Base-by-base conservation (phyloP, 2,797 vertebrate species). In the Dendrocincla tyrannina region DNA sequence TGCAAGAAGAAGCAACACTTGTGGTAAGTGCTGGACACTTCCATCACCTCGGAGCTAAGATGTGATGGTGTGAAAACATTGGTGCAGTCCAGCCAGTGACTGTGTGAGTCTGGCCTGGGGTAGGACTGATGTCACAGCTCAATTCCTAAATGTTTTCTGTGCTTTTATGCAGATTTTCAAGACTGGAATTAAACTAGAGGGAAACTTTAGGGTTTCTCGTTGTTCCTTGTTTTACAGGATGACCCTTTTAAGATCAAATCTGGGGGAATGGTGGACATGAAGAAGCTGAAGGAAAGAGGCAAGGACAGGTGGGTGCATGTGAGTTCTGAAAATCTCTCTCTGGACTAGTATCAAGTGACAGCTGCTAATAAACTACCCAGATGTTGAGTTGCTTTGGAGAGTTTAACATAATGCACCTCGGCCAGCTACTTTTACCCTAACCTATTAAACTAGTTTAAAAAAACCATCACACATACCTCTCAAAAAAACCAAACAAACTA, bases 261-360 rank as follows among this genome's bases (percentile, higher is more conserved):
- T 1, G 99, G 99, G 23, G 99, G 99, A 3, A 98, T 99, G 97
- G 98, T 99, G 64, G 99, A 99, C 95, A 99, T 99, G 99, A 99
- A 99, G 96, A 99, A 99, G 93, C 97, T 99, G 76, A 99, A 99
- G 96, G 99, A 99, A 95, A 98, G 99, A 79, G 99, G 98, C 88
- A 98, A 98, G 84, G 99, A 99, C 91, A 98, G 98, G 99, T 99
- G 96, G 97, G 98, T 96, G 28, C 16, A 2, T 32, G 3, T 64
- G 46, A 85, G 39, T 41, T 82, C 83, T 82, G 55, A 50, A 77
- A 56, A 32, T 18, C 23, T 63, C 14, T 85, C 17, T 8, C 46
- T 67, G 44, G n/a, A 7, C 23, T 32, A 8, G 33, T 70, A 10
- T 50, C n/a, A 55, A 60, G 24, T 73, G 32, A 23, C 53, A 68